Conservation (phyloP, 2,113 vertebrate genomes). For the Platysternon megacephalum region DNA sequence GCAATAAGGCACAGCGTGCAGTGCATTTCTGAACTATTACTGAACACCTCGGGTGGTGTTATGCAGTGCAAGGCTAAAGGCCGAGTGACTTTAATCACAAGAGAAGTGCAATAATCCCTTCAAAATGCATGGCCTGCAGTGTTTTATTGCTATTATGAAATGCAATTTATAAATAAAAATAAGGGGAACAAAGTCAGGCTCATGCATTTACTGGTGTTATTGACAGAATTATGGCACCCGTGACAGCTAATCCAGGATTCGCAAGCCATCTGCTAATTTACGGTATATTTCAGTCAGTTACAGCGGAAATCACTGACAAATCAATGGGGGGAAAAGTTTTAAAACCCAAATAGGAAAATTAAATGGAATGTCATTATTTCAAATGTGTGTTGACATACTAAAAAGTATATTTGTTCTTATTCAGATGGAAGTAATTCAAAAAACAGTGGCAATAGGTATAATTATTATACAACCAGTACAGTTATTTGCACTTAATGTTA, state of each 20-base stretch:
- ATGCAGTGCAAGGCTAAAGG: conserved; percentile 48
- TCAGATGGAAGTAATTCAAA: not conserved
- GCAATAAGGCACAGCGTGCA: conserved; percentile 26
- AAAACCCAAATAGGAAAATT: conserved; percentile 41
- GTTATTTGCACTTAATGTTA: not conserved
- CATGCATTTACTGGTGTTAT: conserved; percentile 15
- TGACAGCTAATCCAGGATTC: conserved; percentile 39
- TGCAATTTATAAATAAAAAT: conserved; percentile 74
- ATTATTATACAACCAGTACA: not conserved
- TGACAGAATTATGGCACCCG: conserved; percentile 42
- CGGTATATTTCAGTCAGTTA: conserved; percentile 40
- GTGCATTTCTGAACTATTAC: conserved; percentile 44
- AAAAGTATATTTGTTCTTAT: conserved; percentile 26
- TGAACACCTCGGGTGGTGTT: conserved; percentile 36
- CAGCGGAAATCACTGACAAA: conserved; percentile 39
- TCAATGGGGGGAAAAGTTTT: conserved; percentile 5
- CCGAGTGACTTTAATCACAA: conserved; percentile 55
- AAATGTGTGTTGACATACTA: conserved; percentile 2
- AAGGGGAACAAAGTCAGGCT: conserved; percentile 53
- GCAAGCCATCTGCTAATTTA: conserved; percentile 36
- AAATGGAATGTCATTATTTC: conserved; percentile 17
- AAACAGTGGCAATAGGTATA: not conserved
- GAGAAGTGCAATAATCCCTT: conserved; percentile 58
- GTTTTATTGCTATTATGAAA: conserved; percentile 68
- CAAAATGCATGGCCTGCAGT: conserved; percentile 47